These are phyloP conservation scores for Scotopteryx bipunctaria DNA, from an alignment of 2,888 invertebrate species.

Conservation along the genomic window DNA sequence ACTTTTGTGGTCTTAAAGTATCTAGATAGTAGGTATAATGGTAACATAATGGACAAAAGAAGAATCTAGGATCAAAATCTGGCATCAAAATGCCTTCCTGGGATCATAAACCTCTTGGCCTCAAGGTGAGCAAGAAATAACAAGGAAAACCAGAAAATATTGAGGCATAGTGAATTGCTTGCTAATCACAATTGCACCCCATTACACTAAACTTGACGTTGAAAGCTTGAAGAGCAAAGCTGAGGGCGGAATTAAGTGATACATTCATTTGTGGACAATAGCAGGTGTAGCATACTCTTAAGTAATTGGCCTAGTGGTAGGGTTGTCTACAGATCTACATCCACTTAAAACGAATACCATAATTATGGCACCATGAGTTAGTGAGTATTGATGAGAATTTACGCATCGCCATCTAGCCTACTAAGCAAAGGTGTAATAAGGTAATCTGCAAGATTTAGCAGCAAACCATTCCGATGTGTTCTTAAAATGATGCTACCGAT, in stretches of 20 bases:
- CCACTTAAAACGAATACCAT: background rate
- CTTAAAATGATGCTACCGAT: too few species aligned
- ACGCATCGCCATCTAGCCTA: background rate
- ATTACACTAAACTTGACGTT: slow-evolving; percentile 32
- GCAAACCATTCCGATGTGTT: too few species aligned
- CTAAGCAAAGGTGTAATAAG: too few species aligned
- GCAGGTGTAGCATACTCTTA: slow-evolving; percentile 72
- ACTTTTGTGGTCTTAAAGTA: too few species aligned
- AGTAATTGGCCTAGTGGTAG: slow-evolving; percentile 76
- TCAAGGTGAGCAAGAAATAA: too few species aligned
- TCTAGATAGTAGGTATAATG: too few species aligned
- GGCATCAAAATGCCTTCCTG: too few species aligned
- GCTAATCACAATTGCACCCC: slow-evolving; percentile 49
- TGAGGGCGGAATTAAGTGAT: slow-evolving; percentile 67
- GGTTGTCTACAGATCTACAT: slow-evolving; percentile 46
- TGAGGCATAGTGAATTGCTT: slow-evolving; percentile 57
- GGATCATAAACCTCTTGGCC: too few species aligned
- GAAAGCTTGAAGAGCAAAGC: slow-evolving; percentile 37
- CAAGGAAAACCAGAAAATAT: background rate
- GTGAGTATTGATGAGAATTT: background rate
- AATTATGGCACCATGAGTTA: background rate
- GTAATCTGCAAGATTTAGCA: too few species aligned
- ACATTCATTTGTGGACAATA: slow-evolving; percentile 63
- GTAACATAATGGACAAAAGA: too few species aligned
- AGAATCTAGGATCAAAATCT: too few species aligned